Evolutionary conservation across 2,113 vertebrate genomes (phyloP).

Genomic region (Amia ocellicauda): DNA sequence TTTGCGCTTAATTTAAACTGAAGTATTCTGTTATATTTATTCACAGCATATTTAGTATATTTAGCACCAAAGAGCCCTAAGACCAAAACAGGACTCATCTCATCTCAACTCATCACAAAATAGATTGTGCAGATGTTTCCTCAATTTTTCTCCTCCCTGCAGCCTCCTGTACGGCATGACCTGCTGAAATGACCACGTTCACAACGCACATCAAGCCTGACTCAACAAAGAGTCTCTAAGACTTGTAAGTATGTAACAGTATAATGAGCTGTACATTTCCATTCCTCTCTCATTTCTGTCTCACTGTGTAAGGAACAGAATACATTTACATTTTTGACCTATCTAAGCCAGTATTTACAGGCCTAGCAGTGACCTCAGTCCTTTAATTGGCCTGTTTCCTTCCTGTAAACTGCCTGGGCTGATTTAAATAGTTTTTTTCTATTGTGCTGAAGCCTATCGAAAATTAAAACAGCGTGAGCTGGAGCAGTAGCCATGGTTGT

Average conservation of each 20-base stretch:
- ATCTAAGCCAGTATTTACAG: conserved; percentile 10
- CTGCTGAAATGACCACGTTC: neutral
- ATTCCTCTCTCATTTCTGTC: conserved; percentile 19
- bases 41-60: too few species aligned
- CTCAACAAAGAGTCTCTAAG: neutral
- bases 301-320: conserved; percentile 21
- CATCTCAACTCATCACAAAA: neutral
- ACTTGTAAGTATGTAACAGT: conserved; percentile 10
- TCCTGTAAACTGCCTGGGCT: conserved; percentile 19
- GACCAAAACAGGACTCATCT: neutral
- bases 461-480: neutral
- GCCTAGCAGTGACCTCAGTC: conserved; percentile 12
- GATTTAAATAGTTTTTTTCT: conserved; percentile 15
- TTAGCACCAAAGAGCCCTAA: neutral
- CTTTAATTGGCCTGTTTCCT: conserved; percentile 19
- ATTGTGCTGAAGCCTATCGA: neutral
- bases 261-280: conserved; percentile 27
- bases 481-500: neutral
- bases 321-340: conserved; percentile 28
- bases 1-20: too few species aligned
- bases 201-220: neutral
- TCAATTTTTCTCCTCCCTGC: neutral
- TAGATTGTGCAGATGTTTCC: neutral
- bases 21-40: too few species aligned
- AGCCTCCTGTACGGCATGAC: neutral